Evolutionary conservation across 2,888 invertebrate species (phyloP), one percentile per base, ranked within the genome.

Genomic region (Aproaerema taeniolella): DNA sequence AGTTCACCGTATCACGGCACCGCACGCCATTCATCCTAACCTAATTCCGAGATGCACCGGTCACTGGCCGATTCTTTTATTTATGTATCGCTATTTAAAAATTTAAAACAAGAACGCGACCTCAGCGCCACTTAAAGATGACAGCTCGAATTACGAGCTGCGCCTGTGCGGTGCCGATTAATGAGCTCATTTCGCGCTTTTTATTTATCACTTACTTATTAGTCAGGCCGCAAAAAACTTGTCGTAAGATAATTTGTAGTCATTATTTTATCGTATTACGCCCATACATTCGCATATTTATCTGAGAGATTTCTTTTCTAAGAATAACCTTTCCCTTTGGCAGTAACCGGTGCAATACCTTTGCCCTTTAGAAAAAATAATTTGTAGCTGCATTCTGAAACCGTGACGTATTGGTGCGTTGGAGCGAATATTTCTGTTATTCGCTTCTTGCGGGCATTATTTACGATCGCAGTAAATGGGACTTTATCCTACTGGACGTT

Each of bases 171-270:
- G 45, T 16, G 42, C 52, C 61, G 68, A 78, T 73, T 79, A 83
- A 83, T 75, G 78, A 73, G 76, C 73, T 70, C 66, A 73, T 79
- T 81, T 78, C 66, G 71, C 73, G 62, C 58, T 64, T 65, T 71
- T 79, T 74, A 78, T 76, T 76, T 77, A 79, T 77, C 66, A 59
- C 57, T 60, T 65, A 59, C 57, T 60, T 68, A 71, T 75, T 71
- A 69, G 65, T 61, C 55, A 53, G 56, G 42, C 53, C 50, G 57
- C 52, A 64, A 64, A 62, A 61, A 60, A 30, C 16, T 16, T 17
- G 13, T 52, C 52, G 49, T 49, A 49, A 50, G 53, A 52, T 61
- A 55, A 61, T 53, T 50, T 58, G 53, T 67, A 53, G 50, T 39
- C 52, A 49, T 51, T 61, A 53, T 56, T 52, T 26, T 60, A 57